These are phyloP conservation scores for Dysidea cf. avara DNA, from an alignment of 37 sponge, comb jelly and placozoan genomes.

Conservation along the genomic window DNA sequence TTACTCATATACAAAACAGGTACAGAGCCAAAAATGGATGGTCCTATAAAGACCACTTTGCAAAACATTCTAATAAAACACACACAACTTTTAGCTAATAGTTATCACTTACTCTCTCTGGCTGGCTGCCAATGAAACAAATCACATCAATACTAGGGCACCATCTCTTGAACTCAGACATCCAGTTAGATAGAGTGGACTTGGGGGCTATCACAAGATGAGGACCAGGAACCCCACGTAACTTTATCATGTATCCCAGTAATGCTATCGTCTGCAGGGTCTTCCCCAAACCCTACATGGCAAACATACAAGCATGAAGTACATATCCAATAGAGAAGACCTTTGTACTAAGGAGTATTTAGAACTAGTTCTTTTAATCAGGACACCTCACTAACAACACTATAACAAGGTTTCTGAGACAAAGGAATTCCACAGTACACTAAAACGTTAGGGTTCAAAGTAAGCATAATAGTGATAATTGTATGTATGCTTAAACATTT, in stretches of 20 bases:
- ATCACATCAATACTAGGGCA: conserved; percentile 82
- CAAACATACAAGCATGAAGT: neutral
- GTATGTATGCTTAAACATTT: too few relatives aligned
- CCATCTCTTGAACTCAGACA: conserved; percentile 94
- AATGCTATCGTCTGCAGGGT: conserved; percentile 97
- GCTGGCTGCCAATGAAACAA: conserved; percentile 81
- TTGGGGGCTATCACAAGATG: conserved; percentile 97
- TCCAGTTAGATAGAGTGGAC: conserved; percentile 97
- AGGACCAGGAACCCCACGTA: conserved; percentile 78
- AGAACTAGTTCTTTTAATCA: too few relatives aligned
- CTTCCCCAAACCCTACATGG: conserved; percentile 93
- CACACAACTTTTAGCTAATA: neutral
- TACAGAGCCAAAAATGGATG: neutral
- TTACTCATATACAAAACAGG: too few relatives aligned
- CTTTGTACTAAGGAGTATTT: too few relatives aligned
- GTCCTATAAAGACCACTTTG: neutral
- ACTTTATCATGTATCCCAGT: conserved; percentile 89
- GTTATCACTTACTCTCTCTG: conserved; percentile 70
- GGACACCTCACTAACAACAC: too few relatives aligned
- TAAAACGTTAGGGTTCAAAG: too few relatives aligned
- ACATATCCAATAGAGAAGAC: too few relatives aligned
- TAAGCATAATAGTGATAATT: too few relatives aligned
- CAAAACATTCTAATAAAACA: neutral
- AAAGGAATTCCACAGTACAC: too few relatives aligned
- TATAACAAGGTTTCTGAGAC: too few relatives aligned